These are phyloP conservation scores for Nesoenas mayeri DNA, from an alignment of 2,113 vertebrate species.

Conservation along the genomic window DNA sequence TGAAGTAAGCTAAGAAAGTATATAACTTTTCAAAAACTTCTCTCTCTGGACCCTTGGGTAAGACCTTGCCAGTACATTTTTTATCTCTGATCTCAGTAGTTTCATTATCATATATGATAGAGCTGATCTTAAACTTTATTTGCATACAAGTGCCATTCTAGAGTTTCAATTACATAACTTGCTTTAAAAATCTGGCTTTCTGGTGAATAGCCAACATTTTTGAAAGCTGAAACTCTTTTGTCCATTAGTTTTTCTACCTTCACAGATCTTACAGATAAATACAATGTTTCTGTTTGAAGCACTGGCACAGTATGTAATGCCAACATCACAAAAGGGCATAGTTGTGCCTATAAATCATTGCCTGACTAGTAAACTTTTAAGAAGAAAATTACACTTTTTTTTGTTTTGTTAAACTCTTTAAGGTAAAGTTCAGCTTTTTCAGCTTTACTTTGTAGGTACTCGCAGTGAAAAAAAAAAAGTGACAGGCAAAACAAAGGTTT, in stretches of 20 bases:
- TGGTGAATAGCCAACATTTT: background rate
- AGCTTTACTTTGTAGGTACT: background rate
- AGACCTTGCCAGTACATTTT: background rate
- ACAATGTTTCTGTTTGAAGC: background rate
- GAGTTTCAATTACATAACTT: background rate
- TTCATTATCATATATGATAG: background rate
- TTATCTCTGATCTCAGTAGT: background rate
- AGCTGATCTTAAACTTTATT: background rate
- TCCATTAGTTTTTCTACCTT: background rate
- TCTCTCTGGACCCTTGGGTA: background rate
- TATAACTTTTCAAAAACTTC: background rate
- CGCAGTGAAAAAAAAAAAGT: background rate
- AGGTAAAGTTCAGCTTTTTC: background rate
- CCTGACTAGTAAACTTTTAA: background rate
- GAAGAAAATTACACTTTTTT: background rate
- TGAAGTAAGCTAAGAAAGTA: background rate
- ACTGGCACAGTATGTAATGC: background rate
- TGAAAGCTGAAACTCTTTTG: background rate
- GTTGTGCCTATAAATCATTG: background rate
- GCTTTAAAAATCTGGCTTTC: background rate
- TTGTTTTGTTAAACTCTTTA: background rate
- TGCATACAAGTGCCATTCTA: background rate
- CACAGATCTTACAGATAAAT: background rate
- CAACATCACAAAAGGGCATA: background rate
- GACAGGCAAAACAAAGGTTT: background rate